phyloP scores from a whole-genome alignment of 1,140 invertebrate genomes.

The Stegodyphus mimosarum region DNA sequence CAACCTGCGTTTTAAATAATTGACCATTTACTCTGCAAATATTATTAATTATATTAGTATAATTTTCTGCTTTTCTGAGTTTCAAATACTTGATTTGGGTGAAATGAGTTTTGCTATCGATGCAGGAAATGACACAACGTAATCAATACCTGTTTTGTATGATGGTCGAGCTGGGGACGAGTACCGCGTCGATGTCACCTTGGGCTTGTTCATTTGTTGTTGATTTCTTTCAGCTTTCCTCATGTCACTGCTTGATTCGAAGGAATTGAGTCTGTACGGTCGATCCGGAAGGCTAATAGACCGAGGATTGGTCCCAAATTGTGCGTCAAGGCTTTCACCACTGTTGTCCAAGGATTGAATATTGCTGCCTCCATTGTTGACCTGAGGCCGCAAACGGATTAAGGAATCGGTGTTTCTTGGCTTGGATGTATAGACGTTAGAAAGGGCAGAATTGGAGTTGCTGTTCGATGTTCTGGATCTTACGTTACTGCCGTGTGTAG shows the following conservation, averaged over 20 bases:
- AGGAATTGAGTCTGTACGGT: conserved; percentile 38
- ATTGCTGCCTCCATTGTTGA: neutral
- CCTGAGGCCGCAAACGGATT: conserved; percentile 4
- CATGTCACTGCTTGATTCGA: conserved; percentile 18
- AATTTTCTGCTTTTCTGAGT: no score
- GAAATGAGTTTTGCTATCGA: no score
- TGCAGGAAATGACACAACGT: no score
- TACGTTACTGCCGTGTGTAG: conserved; percentile 49
- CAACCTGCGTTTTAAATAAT: no score
- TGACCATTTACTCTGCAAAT: no score
- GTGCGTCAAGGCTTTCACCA: conserved; percentile 50
- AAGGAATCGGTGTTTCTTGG: conserved; percentile 7
- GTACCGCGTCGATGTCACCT: conserved; percentile 24
- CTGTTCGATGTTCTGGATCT: conserved; percentile 6
- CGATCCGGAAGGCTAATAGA: conserved; percentile 44
- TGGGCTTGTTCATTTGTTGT: conserved; percentile 5
- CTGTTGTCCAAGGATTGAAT: conserved; percentile 35
- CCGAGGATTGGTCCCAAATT: conserved; percentile 56
- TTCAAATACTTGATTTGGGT: no score
- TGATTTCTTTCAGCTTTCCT: conserved; percentile 40
- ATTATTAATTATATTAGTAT: no score
- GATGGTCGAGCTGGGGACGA: conserved; percentile 15
- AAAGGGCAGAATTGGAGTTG: conserved; percentile 16
- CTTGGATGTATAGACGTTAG: conserved; percentile 14
- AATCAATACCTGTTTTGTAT: conserved; percentile 38